Conservation (phyloP, 2,113 vertebrate species). For the Thinocorus orbignyianus region DNA sequence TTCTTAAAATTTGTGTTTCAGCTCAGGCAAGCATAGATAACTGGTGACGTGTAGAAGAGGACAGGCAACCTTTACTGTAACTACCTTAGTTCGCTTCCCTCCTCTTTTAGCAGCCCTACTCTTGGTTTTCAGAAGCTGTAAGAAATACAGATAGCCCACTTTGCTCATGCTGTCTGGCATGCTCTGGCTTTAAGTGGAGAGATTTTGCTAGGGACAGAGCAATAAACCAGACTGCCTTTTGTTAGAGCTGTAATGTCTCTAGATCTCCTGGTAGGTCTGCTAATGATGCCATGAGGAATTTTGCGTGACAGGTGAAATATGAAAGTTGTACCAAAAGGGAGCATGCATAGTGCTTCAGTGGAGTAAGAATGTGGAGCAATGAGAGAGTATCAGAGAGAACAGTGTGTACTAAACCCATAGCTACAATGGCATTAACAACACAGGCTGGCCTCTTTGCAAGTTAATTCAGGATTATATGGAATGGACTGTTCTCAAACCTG, state of each 20-base stretch:
- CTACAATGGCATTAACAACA: background rate
- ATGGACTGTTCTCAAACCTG: background rate
- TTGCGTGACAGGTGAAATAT: background rate
- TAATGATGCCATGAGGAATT: background rate
- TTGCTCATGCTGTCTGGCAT: background rate
- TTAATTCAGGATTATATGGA: slow-evolving; percentile 4
- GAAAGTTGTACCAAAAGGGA: background rate
- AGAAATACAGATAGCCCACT: background rate
- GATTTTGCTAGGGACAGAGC: background rate
- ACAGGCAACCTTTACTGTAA: background rate
- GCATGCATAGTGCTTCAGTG: background rate
- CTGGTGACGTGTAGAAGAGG: background rate
- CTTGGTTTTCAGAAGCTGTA: background rate
- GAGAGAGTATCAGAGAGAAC: background rate
- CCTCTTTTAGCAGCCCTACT: background rate
- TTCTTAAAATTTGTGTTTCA: background rate
- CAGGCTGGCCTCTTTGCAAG: background rate
- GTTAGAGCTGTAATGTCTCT: background rate
- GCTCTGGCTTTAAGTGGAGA: background rate
- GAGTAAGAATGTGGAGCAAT: background rate
- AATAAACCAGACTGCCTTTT: background rate
- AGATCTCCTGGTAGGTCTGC: background rate
- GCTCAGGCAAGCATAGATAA: background rate
- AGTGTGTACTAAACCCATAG: background rate
- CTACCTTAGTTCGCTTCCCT: background rate